These are phyloP conservation scores for Cettia cetti DNA, from an alignment of 2,113 vertebrate species.

Conservation along the genomic window DNA sequence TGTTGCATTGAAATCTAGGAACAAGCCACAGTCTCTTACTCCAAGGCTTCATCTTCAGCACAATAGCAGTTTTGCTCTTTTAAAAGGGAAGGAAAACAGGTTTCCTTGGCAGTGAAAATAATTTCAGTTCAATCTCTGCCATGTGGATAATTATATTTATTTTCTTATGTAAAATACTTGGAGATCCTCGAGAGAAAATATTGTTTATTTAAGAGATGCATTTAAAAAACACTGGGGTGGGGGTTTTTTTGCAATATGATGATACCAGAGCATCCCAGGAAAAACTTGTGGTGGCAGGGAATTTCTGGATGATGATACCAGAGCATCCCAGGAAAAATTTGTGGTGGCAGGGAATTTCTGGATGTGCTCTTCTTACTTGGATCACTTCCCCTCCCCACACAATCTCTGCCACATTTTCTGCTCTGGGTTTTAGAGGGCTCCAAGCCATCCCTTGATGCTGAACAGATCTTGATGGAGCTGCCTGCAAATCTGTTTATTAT, in stretches of 20 bases:
- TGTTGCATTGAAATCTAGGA: neutral
- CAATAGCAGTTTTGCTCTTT: neutral
- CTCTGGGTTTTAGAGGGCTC: neutral
- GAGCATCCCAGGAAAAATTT: neutral
- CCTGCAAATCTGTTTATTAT: neutral
- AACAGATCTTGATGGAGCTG: neutral
- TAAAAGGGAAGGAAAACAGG: neutral
- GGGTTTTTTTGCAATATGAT: neutral
- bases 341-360: neutral
- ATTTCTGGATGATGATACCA: no score
- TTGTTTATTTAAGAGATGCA: neutral
- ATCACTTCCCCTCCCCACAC: neutral
- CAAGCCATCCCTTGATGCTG: neutral
- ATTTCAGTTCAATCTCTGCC: neutral
- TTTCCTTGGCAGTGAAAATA: neutral
- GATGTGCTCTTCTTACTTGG: neutral
- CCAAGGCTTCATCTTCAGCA: neutral
- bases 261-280: neutral
- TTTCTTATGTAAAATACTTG: conserved; percentile 3
- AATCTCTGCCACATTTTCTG: neutral
- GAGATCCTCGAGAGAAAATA: neutral
- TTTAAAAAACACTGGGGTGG: neutral
- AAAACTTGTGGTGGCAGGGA: neutral
- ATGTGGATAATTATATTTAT: neutral
- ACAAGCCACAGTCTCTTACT: neutral